Conservation (phyloP, 2,888 invertebrate genomes). For the Glaucopsyche alexis region DNA sequence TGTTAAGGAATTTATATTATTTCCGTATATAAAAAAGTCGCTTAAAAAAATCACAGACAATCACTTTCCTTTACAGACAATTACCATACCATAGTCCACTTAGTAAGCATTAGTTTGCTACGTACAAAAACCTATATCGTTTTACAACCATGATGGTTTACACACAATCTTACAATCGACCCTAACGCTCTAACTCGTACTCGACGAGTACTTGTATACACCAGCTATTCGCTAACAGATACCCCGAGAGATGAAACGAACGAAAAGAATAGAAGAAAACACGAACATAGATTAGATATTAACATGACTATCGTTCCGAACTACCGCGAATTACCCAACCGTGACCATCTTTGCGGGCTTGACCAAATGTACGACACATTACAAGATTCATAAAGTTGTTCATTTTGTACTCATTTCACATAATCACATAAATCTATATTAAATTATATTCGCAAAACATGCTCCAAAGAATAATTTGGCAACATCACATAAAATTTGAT, state of each 20-base stretch:
- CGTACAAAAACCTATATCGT: slow-evolving; percentile 79
- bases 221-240: slow-evolving; percentile 46
- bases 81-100: slow-evolving; percentile 73
- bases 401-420: slow-evolving; percentile 65
- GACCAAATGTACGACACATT: slow-evolving; percentile 46
- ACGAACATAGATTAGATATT: slow-evolving; percentile 24
- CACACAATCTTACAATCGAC: slow-evolving; percentile 57
- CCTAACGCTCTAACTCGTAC: slow-evolving; percentile 55
- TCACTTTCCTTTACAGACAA: slow-evolving; percentile 79
- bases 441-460: slow-evolving; percentile 65
- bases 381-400: slow-evolving; percentile 40
- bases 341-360: slow-evolving; percentile 44
- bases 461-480: slow-evolving; percentile 76
- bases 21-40: slow-evolving; percentile 80
- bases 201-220: slow-evolving; percentile 56
- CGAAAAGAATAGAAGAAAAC: background rate
- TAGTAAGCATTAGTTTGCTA: slow-evolving; percentile 76
- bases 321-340: slow-evolving; percentile 25
- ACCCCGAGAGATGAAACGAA: slow-evolving; percentile 31
- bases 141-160: slow-evolving; percentile 79
- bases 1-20: slow-evolving; percentile 75
- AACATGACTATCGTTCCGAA: background rate
- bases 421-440: slow-evolving; percentile 64
- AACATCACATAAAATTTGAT: slow-evolving; percentile 72
- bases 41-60: slow-evolving; percentile 82